Base-by-base conservation (phyloP, 2,113 vertebrate species). In the Colius striatus region DNA sequence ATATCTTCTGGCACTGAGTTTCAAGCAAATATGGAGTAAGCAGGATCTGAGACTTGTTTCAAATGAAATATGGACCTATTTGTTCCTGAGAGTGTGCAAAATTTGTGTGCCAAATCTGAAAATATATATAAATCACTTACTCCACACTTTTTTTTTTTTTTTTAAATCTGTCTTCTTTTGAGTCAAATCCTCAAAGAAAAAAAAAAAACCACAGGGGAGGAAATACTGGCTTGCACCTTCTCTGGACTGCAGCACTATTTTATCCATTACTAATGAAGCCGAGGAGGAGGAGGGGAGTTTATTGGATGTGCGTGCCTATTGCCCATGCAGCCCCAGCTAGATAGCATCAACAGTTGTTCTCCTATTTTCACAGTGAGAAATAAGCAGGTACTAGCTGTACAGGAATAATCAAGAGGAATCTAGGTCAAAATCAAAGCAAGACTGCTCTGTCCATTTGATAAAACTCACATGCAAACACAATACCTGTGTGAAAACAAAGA, bases 371-470 rank as follows among this genome's bases (percentile, higher is more conserved):
- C 96, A 96, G 96, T 19, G 55, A 95, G 95, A 97, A 97, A 97
- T 97, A 94, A 94, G 82, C 79, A 94, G 90, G 96, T 97, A 96
- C 94, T 81, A 83, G 85, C 94, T 79, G 60, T 78, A 87, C 60
- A 90, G 93, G 90, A 97, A 97, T 96, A 97, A 96, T 96, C 89
- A 92, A 57, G 41, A 91, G 43, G 87, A 97, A 97, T 96, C 96
- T 97, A 96, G 97, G 96, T 97, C 96, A 97, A 97, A 97, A 97
- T 95, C 96, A 95, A 96, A 97, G 95, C 90, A 89, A 92, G 82
- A 78, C 89, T 94, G 50, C 79, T 90, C 88, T 53, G 91, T 92
- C 95, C 92, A 41, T 89, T 94, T 94, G 45, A 92, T 43, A 76
- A 94, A 93, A 95, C 84, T 92, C 87, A 50, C 93, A 94, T 90